Evolutionary conservation across 2,113 vertebrate genomes (phyloP).

Genomic region (Peromyscus leucopus): DNA sequence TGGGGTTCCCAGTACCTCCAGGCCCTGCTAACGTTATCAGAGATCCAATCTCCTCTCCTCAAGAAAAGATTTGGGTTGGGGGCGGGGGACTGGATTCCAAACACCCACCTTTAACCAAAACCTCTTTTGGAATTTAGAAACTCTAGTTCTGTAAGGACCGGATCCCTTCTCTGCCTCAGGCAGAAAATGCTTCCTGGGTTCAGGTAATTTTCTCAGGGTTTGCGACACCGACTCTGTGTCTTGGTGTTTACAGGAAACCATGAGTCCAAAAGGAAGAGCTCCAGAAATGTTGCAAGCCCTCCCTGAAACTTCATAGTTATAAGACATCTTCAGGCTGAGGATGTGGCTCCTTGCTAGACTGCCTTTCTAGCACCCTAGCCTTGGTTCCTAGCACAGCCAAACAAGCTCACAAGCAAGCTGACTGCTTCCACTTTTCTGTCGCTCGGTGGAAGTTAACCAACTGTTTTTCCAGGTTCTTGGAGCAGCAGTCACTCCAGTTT

Average conservation of each 20-base stretch:
- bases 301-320: background rate
- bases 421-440: background rate
- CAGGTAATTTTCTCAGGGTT: background rate
- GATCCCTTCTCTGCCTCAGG: background rate
- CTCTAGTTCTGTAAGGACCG: accelerated
- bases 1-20: background rate
- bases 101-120: background rate
- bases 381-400: background rate
- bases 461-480: background rate
- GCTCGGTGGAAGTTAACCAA: background rate
- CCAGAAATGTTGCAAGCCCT: background rate
- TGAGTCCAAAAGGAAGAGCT: too few relatives aligned
- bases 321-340: background rate
- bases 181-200: background rate
- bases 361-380: background rate
- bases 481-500: background rate
- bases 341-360: background rate
- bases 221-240: accelerated
- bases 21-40: background rate
- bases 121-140: background rate
- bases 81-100: background rate
- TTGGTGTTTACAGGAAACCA: accelerated
- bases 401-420: background rate
- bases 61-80: background rate
- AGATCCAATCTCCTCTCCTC: background rate